Base-by-base conservation (phyloP, 1,140 invertebrate species). In the Alviniconcha marisindica region DNA sequence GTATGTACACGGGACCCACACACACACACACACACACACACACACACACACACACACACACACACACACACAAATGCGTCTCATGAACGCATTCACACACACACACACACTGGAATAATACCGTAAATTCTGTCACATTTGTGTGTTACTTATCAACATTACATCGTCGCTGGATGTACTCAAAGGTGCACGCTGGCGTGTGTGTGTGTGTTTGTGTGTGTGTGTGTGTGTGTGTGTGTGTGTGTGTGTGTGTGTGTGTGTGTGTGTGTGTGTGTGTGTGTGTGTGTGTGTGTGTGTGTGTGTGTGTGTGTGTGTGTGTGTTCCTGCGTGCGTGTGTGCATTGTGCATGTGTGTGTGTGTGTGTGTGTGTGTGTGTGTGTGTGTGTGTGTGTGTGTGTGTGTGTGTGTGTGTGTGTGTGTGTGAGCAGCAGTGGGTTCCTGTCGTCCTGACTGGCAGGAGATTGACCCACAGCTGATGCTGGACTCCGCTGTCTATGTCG, bases 391-490 rank as follows among this genome's bases (percentile, higher is more conserved):
- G 44, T 48, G 18, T 48, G 18, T 18, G 18, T 48, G 44, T 48
- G 44, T 18, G 44, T 48, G 44, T 48, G 44, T 48, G 44, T 48
- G 44, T 48, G 44, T 48, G 44, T 48, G 44, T 48, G 44, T 48
- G 44, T 48, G 44, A 5, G 44, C 44, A 18, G 7, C 7, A 5
- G 44, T 18, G 44, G 7, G 44, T 18, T 5, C 44, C 44, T 5
- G 44, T 48, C 71, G 88, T 74, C 89, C 89, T 15, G 89, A 92
- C 56, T 91, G 90, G 89, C 85, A 90, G 28, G 93, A 93, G 83
- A 85, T 94, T n/a, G 90, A 91, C 56, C 85, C 89, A 36, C 86
- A 87, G 21, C 77, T 94, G 36, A 91, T 93, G 87, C 84, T 81
- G 48, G 80, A 73, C 28, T 80, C 90, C 31, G 84, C 86, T 21